Conservation (phyloP, 2,797 vertebrate genomes). For the Hybognathus amarus region DNA sequence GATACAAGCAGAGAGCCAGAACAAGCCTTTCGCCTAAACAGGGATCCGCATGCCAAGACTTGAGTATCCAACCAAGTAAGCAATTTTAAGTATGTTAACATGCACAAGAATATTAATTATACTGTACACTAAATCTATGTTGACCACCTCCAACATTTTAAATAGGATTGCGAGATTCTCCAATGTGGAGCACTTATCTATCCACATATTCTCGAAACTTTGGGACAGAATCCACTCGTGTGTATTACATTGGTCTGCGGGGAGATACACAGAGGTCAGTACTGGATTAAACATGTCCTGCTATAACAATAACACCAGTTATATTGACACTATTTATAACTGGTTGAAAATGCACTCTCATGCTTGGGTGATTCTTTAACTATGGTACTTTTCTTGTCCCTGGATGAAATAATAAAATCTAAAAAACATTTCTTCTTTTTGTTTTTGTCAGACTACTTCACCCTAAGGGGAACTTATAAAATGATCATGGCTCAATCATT, state of each 20-base stretch:
- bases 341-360: not conserved
- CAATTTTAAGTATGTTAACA: not conserved
- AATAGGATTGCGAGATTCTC: slow-evolving; percentile 92
- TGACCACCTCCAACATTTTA: slow-evolving; percentile 2
- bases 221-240: slow-evolving; percentile 87
- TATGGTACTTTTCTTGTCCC: too few species aligned
- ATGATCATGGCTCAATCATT: too few species aligned
- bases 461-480: too few species aligned
- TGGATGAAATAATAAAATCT: too few species aligned
- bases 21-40: slow-evolving; percentile 91
- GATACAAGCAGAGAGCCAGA: slow-evolving; percentile 90
- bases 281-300: not conserved
- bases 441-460: too few species aligned
- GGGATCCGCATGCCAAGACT: slow-evolving; percentile 86
- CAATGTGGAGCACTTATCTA: slow-evolving; percentile 90
- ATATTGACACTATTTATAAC: not conserved
- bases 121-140: not conserved
- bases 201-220: slow-evolving; percentile 97
- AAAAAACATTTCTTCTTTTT: too few species aligned
- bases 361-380: too few species aligned
- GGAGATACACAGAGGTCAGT: slow-evolving; percentile 91
- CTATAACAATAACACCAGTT: not conserved
- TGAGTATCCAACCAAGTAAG: slow-evolving; percentile 96
- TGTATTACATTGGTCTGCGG: slow-evolving; percentile 93
- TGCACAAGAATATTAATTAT: not conserved